Evolutionary conservation across 2,888 invertebrate species (phyloP), one percentile per base, ranked within the genome.

Genomic region (Parochlus steinenii): DNA sequence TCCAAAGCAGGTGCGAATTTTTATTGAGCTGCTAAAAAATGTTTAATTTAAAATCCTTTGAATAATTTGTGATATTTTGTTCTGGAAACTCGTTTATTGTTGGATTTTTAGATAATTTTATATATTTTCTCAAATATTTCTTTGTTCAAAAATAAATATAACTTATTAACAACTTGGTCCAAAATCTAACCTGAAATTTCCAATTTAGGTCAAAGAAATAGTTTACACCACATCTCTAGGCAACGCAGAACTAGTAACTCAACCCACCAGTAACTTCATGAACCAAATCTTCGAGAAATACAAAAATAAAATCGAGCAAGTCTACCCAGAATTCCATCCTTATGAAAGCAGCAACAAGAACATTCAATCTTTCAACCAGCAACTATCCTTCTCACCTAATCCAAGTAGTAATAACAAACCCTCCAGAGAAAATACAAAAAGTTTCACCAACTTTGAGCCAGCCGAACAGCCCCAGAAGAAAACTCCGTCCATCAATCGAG

Each of bases 261-360:
- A n/a, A n/a, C n/a, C n/a, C n/a, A n/a, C n/a, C n/a, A n/a, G n/a
- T n/a, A n/a, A n/a, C n/a, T 71, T 73, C 52, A 73, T 77, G 55
- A 75, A 75, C 14, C 71, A 67, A 46, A 63, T 76, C 38, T 78
- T 77, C 56, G 74, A 75, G 53, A 71, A 73, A 47, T 78, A 78
- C 53, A n/a, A n/a, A n/a, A 71, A 73, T 44, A 78, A 77, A 62
- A 74, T 77, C 43, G 76, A 78, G 53, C 70, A 76, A 47, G 76
- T 81, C 45, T 81, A 78, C 54, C 82, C 81, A 3, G 72, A 76
- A 41, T 59, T 69, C 48, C 66, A 67, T 44, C 68, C 69, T 4
- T 61, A 61, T 41, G 52, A 53, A 49, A 56, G 63, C 53, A 64
- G 63, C 48, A 64, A 58, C 31, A 44, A 42, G n/a, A 26, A 45